Evolutionary conservation across 2,888 invertebrate species (phyloP), one percentile per base, ranked within the genome.

Genomic region (Embidobia sp.): DNA sequence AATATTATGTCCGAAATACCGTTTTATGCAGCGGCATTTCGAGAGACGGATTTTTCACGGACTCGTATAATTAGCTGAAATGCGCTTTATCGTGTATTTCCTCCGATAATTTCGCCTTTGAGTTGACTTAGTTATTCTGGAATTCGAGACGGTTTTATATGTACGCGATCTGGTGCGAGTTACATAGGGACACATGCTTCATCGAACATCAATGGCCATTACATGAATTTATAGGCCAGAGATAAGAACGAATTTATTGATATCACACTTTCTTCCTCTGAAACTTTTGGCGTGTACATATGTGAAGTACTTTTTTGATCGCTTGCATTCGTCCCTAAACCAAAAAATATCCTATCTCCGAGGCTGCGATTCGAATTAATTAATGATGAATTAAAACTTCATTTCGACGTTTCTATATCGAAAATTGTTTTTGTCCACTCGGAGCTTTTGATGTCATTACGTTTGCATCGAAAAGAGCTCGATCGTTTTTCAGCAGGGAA

Each of bases 211-310:
- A 77, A 77, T 73, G 51, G 69, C 37, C 35, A 42, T 51, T 57
- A 51, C 59, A 46, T 22, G 57, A 64, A 77, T 77, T 77, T 77
- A 73, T 77, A 69, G 77, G 31, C 15, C 31, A 4, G n/a, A 49
- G 73, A 77, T 77, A 73, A 69, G 77, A 69, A 73, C 57, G 19
- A 77, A 77, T 77, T 77, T 73, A 77, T 73, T 69, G 73, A 73
- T 64, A 74, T 59, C 77, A 61, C 73, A 69, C 73, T 63, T 64
- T 67, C 51, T 64, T 77, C 22, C 37, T 27, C 19, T 6, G 27
- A 16, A 63, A 55, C 63, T 75, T 74, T 66, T 70, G 64, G 29
- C 59, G 35, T 51, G 48, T 55, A 72, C 63, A 37, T 48, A 42
- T 48, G 48, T 61, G 37, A 44, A 64, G 64, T 73, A 61, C 53